Evolutionary conservation across 2,113 vertebrate genomes (phyloP).

Genomic region (Ptilorrhoa leucosticta): DNA sequence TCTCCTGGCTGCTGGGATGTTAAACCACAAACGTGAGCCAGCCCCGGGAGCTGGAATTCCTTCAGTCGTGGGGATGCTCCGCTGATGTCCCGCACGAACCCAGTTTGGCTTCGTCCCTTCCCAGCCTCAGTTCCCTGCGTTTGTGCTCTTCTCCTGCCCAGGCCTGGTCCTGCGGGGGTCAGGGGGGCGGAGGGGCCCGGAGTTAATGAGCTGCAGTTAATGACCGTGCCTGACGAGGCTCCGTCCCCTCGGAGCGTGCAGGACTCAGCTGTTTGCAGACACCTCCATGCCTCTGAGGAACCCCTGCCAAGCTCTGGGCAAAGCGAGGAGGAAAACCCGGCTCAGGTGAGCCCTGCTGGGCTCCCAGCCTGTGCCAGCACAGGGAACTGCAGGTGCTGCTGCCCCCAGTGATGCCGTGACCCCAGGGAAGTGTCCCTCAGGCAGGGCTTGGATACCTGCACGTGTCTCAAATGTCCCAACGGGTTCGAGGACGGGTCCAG

Average conservation of each 20-base stretch:
- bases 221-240: not conserved
- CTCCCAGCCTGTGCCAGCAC: not conserved
- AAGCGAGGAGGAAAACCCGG: not conserved
- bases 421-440: rapidly evolving
- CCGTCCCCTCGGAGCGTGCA: not conserved
- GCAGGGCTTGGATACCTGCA: not conserved
- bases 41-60: not conserved
- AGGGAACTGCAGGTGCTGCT: not conserved
- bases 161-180: not conserved
- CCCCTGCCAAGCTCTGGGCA: not conserved
- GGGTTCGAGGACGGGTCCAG: not conserved
- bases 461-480: not conserved
- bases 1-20: not conserved
- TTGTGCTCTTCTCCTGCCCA: not conserved
- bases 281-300: not conserved
- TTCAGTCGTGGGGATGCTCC: rapidly evolving
- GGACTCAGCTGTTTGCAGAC: not conserved
- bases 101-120: not conserved
- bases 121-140: not conserved
- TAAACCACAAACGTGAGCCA: not conserved
- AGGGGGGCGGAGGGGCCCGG: not conserved
- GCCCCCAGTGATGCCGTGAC: rapidly evolving
- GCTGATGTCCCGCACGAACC: not conserved
- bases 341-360: not conserved
- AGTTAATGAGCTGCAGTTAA: not conserved